A percentile compares a stretch with the other conserved stretches of the same genome.
Evolutionary conservation across 2,113 vertebrate species (phyloP).

Genomic region (Mesoclemmys tuberculata): DNA sequence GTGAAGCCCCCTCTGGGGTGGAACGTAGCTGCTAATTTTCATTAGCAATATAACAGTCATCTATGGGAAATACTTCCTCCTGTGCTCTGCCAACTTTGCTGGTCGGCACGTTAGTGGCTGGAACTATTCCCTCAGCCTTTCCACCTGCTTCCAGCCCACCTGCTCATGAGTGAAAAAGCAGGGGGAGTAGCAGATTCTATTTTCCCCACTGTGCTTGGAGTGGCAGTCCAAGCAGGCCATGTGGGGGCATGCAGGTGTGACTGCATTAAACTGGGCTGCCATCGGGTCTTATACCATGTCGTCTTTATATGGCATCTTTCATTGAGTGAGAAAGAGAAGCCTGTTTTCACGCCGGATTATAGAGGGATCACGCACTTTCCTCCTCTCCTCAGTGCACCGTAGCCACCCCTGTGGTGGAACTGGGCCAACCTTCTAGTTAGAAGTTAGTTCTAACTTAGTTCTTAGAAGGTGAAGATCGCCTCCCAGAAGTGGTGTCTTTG

Average conservation of each 20-base stretch:
- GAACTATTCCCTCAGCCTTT: neutral
- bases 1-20: neutral
- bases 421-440: neutral
- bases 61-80: neutral
- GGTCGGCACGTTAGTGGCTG: neutral
- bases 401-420: neutral
- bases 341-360: neutral
- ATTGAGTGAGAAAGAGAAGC: neutral
- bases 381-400: neutral
- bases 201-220: neutral
- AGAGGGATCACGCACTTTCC: neutral
- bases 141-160: neutral
- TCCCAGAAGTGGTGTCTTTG: neutral
- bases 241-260: neutral
- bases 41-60: neutral
- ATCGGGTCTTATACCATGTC: neutral
- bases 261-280: neutral
- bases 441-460: too few species aligned
- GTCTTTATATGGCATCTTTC: neutral
- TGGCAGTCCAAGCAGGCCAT: neutral
- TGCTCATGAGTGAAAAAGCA: neutral
- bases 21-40: neutral
- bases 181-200: neutral
- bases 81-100: rapidly evolving
- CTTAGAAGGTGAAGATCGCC: neutral